Evolutionary conservation across 2,888 invertebrate genomes (phyloP).

Genomic region (Trissolcus japonicus): DNA sequence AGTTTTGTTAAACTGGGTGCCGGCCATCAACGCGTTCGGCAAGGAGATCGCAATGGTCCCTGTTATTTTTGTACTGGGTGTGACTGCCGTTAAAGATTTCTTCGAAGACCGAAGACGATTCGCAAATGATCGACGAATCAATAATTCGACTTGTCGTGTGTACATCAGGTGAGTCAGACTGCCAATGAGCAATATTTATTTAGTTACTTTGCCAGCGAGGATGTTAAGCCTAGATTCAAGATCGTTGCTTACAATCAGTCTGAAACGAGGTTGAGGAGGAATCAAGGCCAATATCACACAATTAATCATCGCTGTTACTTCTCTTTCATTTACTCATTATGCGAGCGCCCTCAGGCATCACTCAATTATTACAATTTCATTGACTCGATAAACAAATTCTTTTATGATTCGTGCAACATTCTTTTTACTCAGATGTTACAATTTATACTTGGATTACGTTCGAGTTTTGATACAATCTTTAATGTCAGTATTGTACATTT

Average conservation of each 20-base stretch:
- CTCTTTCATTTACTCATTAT: background rate
- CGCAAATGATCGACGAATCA: constrained; percentile 94
- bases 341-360: too few species aligned
- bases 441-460: too few species aligned
- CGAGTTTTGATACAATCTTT: too few species aligned
- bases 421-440: too few species aligned
- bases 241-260: constrained; percentile 48
- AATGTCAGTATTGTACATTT: too few species aligned
- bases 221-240: constrained; percentile 47
- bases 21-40: constrained; percentile 94
- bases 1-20: constrained; percentile 96
- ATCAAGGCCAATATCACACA: constrained; percentile 63
- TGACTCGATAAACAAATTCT: too few species aligned
- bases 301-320: constrained; percentile 17
- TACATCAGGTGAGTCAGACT: constrained; percentile 87
- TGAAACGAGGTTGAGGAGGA: constrained; percentile 57
- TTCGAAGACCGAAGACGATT: constrained; percentile 94
- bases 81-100: constrained; percentile 95
- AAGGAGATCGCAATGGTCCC: constrained; percentile 97
- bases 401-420: too few species aligned
- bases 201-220: constrained; percentile 28
- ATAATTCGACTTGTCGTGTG: constrained; percentile 93
- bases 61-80: constrained; percentile 94
- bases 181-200: constrained; percentile 24
- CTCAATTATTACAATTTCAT: too few species aligned